Conservation (phyloP, 2,888 invertebrate genomes). For the Alloscopus bannaensis region DNA sequence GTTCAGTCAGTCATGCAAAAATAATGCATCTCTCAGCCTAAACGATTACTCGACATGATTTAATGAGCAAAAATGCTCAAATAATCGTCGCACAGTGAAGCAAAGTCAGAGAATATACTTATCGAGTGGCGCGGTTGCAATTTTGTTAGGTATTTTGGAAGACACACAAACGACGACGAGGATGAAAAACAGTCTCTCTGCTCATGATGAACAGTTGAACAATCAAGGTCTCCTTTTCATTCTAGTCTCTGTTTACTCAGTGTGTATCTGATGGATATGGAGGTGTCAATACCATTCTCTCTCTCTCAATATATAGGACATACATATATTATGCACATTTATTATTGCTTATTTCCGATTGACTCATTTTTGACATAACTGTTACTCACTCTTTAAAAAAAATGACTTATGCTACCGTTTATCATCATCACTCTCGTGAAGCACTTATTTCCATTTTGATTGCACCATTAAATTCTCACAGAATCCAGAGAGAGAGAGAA, state of each 20-base stretch:
- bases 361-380: too few relatives aligned
- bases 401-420: neutral
- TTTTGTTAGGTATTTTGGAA: too few relatives aligned
- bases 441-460: neutral
- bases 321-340: neutral
- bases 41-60: slow-evolving; percentile 27
- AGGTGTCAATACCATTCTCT: slow-evolving; percentile 6
- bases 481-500: neutral
- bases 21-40: neutral
- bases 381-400: too few relatives aligned
- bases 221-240: slow-evolving; percentile 27
- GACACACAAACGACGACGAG: too few relatives aligned
- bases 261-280: too few relatives aligned
- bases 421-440: neutral
- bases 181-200: neutral
- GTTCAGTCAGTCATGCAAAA: neutral
- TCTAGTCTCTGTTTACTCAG: too few relatives aligned
- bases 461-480: neutral
- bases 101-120: neutral
- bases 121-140: neutral
- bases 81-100: slow-evolving; percentile 6
- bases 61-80: slow-evolving; percentile 27
- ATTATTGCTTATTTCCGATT: neutral
- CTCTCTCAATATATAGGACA: neutral
- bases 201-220: slow-evolving; percentile 8